phyloP scores from a whole-genome alignment of 2,113 vertebrate genomes.

The Rhea americana region DNA sequence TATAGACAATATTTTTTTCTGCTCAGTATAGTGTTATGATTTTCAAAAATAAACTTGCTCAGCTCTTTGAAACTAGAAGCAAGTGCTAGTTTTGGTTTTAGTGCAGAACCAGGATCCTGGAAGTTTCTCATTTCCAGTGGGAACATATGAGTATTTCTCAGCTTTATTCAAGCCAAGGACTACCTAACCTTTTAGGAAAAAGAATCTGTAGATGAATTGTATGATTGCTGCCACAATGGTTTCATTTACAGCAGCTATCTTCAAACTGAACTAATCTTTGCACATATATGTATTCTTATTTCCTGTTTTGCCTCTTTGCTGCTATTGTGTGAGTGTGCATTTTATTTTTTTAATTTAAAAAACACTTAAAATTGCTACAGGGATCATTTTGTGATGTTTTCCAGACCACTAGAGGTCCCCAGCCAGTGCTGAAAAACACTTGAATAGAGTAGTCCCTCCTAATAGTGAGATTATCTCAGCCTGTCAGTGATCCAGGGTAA shows the following conservation, averaged over 20 bases:
- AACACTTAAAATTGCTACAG: background rate
- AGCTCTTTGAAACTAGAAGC: background rate
- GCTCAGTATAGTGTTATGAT: background rate
- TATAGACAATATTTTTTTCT: background rate
- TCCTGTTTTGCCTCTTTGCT: background rate
- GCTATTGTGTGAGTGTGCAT: background rate
- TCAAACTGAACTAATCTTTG: background rate
- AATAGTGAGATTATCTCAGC: background rate
- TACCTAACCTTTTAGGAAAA: background rate
- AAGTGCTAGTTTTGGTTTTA: background rate
- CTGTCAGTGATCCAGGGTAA: rapidly evolving
- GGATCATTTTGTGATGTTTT: background rate
- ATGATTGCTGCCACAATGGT: background rate
- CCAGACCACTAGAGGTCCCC: background rate
- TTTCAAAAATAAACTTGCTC: background rate
- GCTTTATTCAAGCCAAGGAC: background rate
- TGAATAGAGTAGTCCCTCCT: background rate
- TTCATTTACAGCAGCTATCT: background rate
- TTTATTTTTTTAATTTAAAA: background rate
- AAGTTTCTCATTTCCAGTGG: background rate
- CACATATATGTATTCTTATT: background rate
- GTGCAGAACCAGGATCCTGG: background rate
- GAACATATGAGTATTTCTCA: background rate
- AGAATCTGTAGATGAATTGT: background rate
- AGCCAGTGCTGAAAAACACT: background rate